These are phyloP conservation scores for Etheostoma nigrum DNA, from an alignment of 2,797 vertebrate species.

Conservation along the genomic window DNA sequence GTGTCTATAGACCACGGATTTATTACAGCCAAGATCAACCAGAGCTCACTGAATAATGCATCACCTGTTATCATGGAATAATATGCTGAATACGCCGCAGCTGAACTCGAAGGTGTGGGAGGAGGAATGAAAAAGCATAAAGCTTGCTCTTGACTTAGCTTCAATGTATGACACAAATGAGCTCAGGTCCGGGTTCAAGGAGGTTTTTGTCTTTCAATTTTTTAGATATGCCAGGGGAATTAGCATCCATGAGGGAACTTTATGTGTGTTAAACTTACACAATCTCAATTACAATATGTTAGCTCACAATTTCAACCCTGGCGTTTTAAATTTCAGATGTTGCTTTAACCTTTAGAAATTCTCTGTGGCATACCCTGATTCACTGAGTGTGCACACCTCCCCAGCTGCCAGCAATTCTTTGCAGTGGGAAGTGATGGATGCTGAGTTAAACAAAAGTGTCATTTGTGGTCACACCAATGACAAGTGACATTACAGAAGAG, in stretches of 20 bases:
- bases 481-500: constrained; percentile 74
- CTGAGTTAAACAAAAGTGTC: constrained; percentile 74
- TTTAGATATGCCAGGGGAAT: constrained; percentile 42
- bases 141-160: constrained; percentile 40
- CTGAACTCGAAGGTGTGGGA: constrained; percentile 55
- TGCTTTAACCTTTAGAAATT: constrained; percentile 39
- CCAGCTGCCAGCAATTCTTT: constrained; percentile 29
- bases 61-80: constrained; percentile 60
- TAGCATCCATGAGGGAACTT: constrained; percentile 5
- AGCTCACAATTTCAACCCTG: background rate
- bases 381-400: background rate
- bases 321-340: constrained; percentile 20
- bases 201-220: constrained; percentile 44
- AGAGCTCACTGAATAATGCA: constrained; percentile 75
- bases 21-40: constrained; percentile 66
- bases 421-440: constrained; percentile 44
- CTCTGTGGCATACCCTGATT: background rate
- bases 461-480: constrained; percentile 77
- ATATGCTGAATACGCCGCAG: constrained; percentile 65
- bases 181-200: constrained; percentile 55
- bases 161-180: constrained; percentile 57
- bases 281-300: constrained; percentile 13
- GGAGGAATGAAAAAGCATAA: constrained; percentile 37
- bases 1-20: constrained; percentile 57
- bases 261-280: constrained; percentile 8